Percentiles rank a stretch among this genome's conserved stretches.
Evolutionary conservation across 2,888 invertebrate species (phyloP).

Genomic region (Sericinus montela): DNA sequence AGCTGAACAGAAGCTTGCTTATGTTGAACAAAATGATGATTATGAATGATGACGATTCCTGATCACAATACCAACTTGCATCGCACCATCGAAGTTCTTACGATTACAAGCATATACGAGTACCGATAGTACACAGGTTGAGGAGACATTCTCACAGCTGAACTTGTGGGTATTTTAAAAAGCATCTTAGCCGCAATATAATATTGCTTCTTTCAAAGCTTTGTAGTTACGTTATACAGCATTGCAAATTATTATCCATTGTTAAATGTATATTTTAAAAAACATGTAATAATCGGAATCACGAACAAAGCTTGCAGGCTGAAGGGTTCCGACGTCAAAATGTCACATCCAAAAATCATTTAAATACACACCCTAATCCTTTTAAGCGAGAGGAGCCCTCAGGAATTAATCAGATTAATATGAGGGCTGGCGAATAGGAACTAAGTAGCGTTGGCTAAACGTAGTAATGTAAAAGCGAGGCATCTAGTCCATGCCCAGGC

Average conservation of each 20-base stretch:
- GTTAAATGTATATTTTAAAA: conserved; percentile 61
- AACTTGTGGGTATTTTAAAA: too few relatives aligned
- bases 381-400: conserved; percentile 50
- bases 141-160: too few relatives aligned
- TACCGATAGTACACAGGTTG: too few relatives aligned
- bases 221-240: too few relatives aligned
- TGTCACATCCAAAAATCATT: conserved; percentile 64
- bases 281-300: conserved; percentile 47
- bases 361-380: conserved; percentile 47
- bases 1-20: too few relatives aligned
- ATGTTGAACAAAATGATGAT: too few relatives aligned
- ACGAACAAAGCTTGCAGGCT: conserved; percentile 47
- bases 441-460: background rate
- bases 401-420: conserved; percentile 65
- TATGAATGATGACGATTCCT: too few relatives aligned
- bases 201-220: too few relatives aligned
- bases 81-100: too few relatives aligned
- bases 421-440: conserved; percentile 29
- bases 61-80: too few relatives aligned
- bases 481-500: background rate
- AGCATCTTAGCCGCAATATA: too few relatives aligned
- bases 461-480: background rate
- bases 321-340: conserved; percentile 50
- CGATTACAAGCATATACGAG: too few relatives aligned
- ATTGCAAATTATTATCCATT: conserved; percentile 68